Base-by-base conservation (phyloP, 64 coral and sea anemone genomes). In the Pachyseris speciosa region DNA sequence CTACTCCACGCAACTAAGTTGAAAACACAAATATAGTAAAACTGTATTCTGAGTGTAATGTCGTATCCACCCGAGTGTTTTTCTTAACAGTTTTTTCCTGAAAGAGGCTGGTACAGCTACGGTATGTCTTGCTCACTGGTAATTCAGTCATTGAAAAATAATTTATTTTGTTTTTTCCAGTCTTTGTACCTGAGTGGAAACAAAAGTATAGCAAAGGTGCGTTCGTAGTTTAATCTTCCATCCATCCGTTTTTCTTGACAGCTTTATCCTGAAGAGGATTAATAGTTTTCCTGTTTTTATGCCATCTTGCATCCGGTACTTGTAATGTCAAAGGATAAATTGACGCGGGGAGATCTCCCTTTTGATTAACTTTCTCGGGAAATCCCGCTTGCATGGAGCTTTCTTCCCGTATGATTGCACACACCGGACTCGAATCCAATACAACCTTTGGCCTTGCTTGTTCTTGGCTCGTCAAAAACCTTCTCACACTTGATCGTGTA, bases 321-420 rank as follows among this genome's bases (percentile, higher is more conserved):
- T 80, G 77, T 25, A 80, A 80, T 22, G 77, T 80, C 53, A 80
- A 60, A 3, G 77, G 77, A 80, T 80, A 80, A 8, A 38, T 22
- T 7, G 77, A 12, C 51, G 33, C 34, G 12, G 64, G 13, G 15
- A 20, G 17, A 55, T 52, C 50, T 25, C 51, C 29, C 37, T 25
- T 34, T 71, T 39, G 65, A 53, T 37, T 30, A 44, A 1, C 13
- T 57, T 33, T 60, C 2, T 80, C 77, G n/a, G 17, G 32, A 24
- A 37, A 3, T 20, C 36, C 33, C 2, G 77, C 33, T 39, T 57
- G 59, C 52, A 80, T 80, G 7, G 77, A 80, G 10, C 77, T 80
- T 60, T 80, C 77, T 29, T 80, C 77, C 12, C 52, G 37, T 38
- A 80, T 80, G 2, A 80, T 32, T 8, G 77, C 77, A 39, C 77